Conservation (phyloP, 2,888 invertebrate species). For the Sipha maydis region DNA sequence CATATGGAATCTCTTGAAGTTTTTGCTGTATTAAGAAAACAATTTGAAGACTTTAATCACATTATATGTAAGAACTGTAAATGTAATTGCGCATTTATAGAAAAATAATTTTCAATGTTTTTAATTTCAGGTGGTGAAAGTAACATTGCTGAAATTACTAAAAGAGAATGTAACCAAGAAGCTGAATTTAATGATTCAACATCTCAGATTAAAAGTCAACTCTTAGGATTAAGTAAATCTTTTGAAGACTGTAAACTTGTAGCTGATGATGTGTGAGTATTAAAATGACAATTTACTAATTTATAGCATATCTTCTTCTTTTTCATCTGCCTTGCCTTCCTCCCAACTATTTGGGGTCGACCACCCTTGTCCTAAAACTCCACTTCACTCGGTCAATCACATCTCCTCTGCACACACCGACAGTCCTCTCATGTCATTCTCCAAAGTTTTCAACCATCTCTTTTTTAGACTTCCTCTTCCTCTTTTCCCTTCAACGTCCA, state of each 20-base stretch:
- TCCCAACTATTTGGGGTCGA: too few relatives aligned
- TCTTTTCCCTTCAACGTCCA: too few relatives aligned
- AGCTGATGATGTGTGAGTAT: conserved; percentile 29
- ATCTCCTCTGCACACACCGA: too few relatives aligned
- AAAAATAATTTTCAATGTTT: neutral
- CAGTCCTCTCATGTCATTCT: too few relatives aligned
- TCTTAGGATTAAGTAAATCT: neutral
- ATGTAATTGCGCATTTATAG: neutral
- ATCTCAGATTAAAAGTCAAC: conserved; percentile 16
- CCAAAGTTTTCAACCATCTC: too few relatives aligned
- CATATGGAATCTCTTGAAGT: conserved; percentile 22
- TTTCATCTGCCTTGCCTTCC: too few relatives aligned
- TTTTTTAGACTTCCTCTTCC: too few relatives aligned
- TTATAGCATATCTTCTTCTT: too few relatives aligned
- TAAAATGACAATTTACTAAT: too few relatives aligned
- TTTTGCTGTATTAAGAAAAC: neutral
- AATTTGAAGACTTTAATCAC: conserved; percentile 17
- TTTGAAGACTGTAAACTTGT: conserved; percentile 11
- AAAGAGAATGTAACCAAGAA: conserved; percentile 17
- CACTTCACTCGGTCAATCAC: too few relatives aligned
- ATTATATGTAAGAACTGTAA: neutral
- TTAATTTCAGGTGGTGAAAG: conserved; percentile 17
- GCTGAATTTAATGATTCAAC: conserved; percentile 9
- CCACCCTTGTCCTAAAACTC: too few relatives aligned
- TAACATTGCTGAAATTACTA: neutral